These are phyloP conservation scores for Amphipoea lucens DNA, from an alignment of 2,888 invertebrate genomes.

Conservation along the genomic window DNA sequence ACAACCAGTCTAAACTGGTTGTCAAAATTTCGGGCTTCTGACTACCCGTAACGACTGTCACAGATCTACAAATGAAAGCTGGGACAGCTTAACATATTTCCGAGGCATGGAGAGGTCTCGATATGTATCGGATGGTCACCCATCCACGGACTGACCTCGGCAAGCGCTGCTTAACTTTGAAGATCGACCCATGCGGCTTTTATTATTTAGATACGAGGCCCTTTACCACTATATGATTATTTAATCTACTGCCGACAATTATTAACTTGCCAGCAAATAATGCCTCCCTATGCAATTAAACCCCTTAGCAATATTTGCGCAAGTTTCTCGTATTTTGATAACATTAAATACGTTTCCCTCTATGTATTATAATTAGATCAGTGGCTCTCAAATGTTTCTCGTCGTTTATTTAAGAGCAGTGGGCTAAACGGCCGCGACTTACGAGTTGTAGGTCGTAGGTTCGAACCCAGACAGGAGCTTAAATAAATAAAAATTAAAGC, in stretches of 20 bases:
- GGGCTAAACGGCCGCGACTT: too few relatives aligned
- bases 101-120: too few relatives aligned
- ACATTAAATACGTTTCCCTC: slow-evolving; percentile 58
- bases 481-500: too few relatives aligned
- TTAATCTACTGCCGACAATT: slow-evolving; percentile 37
- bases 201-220: not conserved
- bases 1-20: too few relatives aligned
- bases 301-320: slow-evolving; percentile 51
- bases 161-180: not conserved
- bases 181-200: not conserved
- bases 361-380: slow-evolving; percentile 37
- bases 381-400: slow-evolving; percentile 35
- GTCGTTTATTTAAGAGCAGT: too few relatives aligned
- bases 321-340: slow-evolving; percentile 59
- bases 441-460: too few relatives aligned
- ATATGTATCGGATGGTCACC: not conserved
- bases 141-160: not conserved
- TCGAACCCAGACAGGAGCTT: too few relatives aligned
- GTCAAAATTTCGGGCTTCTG: too few relatives aligned
- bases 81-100: too few relatives aligned
- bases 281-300: slow-evolving; percentile 53
- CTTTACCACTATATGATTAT: slow-evolving; percentile 25
- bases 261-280: slow-evolving; percentile 54
- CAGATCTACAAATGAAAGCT: too few relatives aligned
- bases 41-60: too few relatives aligned